Base-by-base conservation (phyloP, 2,113 vertebrate species). In the Phylloscopus trochilus region DNA sequence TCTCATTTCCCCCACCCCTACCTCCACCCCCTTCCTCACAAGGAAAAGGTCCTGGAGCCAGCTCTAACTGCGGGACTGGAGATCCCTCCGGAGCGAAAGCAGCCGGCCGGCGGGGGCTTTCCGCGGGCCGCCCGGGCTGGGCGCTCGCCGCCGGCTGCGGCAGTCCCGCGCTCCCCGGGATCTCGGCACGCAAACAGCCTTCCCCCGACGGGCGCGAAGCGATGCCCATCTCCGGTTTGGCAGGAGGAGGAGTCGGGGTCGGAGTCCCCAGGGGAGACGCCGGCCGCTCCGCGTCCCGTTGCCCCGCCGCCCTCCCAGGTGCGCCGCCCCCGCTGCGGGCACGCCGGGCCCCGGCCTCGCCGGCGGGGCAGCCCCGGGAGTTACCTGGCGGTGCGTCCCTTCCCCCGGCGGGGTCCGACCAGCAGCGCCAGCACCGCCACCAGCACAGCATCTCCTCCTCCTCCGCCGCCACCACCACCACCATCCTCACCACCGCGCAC, bases 1-100 rank as follows among this genome's bases (percentile, higher is more conserved):
- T 95, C 92, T 82, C 89, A 79, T 95, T 95, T 96, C 93, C 89
- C 95, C 95, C 94, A 93, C 85, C 92, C 90, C 92, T 93, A 89
- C 87, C 95, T 93, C 90, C 87, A 89, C 87, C 95, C 94, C 95
- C 92, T 91, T 94, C 81, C 92, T 94, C 92, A 87, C 87, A 94
- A 94, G 94, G 87, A 95, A 91, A 94, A 94, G 46, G 67, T 83
- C 90, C 87, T 44, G 85, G 83, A 83, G 70, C 73, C 74, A 60
- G 80, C 53, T 75, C 49, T 43, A 46, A 31, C 72, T 44, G 92
- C 67, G 76, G 84, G 62, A 51, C 74, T 47, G 59, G 18, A 74
- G 53, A 75, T 84, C 70, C 76, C 69, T 95, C 37, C 91, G 43
- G 89, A 81, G 67, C 83, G 62, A 73, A 74, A 39, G 85, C 47